Evolutionary conservation across 2,113 vertebrate species (phyloP), one percentile per base, ranked within the genome.

Genomic region (Urocitellus parryii): DNA sequence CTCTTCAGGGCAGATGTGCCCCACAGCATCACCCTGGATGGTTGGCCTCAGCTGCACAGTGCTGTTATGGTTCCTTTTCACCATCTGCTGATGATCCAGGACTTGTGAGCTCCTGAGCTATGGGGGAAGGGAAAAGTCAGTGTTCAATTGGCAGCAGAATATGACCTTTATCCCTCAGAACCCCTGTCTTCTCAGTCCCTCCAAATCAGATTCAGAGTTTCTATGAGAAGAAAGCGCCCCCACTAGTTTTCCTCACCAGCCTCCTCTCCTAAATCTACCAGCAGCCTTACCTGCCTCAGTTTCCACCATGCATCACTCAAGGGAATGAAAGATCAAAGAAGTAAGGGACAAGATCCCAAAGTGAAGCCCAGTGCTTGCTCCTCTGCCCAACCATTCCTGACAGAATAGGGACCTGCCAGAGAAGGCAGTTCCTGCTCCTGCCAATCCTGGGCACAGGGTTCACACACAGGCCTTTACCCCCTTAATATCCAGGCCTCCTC

Each of bases 341-440:
- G 1, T 32, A 4, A 32, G 17, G 3, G 12, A 84, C 37, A 37
- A 90, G 24, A 68, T 3, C 17, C 17, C 29, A 17, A 48, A 45
- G 8, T n/a, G 18, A 48, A 48, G 27, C 11, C 67, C 51, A 56
- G 51, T 25, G 27, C 3, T 22, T 25, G 48, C 17, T 39, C 11
- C n/a, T 32, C 5, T 51, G 7, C 6, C 20, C 56, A 68, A 34
- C 67, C 14, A 34, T 34, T 63, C 67, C 67, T 27, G 27, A 68
- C 14, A 13, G 22, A n/a, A 29, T 0, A 2, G 0, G 4, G 0
- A 4, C 1, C 77, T 20, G n/a, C 17, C 51, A 29, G 0, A 56
- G 48, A 67, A 24, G 42, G 22, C 6, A 12, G 25, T 34, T 42
- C 34, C 5, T n/a, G n/a, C n/a, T 76, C 14, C 29, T 67, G 65